phyloP scores from a whole-genome alignment of 2,113 vertebrate species.

The Campylomormyrus numenius region DNA sequence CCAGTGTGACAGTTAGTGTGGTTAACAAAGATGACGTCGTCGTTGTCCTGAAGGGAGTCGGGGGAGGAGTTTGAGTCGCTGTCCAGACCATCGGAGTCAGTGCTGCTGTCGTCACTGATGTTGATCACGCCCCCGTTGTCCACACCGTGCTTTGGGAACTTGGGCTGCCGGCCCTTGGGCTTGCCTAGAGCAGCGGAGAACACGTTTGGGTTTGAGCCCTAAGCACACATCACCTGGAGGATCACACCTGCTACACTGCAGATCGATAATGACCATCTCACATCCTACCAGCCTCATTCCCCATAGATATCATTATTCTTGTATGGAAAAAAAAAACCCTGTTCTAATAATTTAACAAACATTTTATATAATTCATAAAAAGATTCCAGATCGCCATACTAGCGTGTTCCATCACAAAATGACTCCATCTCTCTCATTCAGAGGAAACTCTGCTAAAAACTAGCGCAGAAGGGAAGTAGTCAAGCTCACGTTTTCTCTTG shows the following conservation, averaged over 20 bases:
- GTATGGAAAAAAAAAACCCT: not conserved
- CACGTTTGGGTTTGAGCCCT: too few species aligned
- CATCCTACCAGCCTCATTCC: not conserved
- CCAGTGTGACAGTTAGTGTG: slow-evolving; percentile 63
- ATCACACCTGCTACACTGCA: not conserved
- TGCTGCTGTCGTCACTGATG: slow-evolving; percentile 91
- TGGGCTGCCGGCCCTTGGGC: slow-evolving; percentile 64
- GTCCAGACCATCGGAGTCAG: slow-evolving; percentile 83
- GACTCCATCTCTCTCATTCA: not conserved
- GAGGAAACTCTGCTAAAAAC: not conserved
- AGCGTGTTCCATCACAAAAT: not conserved
- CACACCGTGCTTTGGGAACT: slow-evolving; percentile 54
- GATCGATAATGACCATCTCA: not conserved
- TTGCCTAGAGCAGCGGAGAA: slow-evolving; percentile 59
- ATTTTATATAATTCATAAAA: not conserved
- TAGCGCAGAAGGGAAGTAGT: not conserved
- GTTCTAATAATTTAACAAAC: not conserved
- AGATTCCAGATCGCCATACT: not conserved
- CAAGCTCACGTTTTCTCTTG: slow-evolving; percentile 89
- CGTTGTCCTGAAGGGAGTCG: slow-evolving; percentile 78
- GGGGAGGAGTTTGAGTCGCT: slow-evolving; percentile 93
- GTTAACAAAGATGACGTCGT: slow-evolving; percentile 81
- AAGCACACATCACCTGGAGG: not conserved
- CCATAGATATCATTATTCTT: not conserved
- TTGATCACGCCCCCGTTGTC: slow-evolving; percentile 70